Evolutionary conservation across 30 jellyfish, hydroid and myxozoan species (phyloP).

Genomic region (Hydractinia symbiolongicarpus): DNA sequence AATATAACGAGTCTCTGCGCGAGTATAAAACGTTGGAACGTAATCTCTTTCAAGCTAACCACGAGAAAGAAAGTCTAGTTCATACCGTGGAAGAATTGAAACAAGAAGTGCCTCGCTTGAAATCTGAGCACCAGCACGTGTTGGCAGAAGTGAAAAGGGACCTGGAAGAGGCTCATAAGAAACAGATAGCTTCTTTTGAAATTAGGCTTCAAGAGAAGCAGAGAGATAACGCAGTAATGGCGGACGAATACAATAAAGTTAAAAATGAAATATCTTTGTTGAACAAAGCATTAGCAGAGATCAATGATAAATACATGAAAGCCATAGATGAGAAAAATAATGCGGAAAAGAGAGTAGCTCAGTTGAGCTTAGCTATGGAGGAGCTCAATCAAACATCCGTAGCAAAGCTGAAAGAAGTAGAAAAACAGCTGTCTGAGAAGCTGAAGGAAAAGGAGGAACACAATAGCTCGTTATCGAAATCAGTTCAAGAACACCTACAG

Average conservation of each 20-base stretch:
- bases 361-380: constrained; percentile 5
- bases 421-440: constrained; percentile 13
- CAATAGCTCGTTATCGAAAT: constrained; percentile 2
- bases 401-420: constrained; percentile 17
- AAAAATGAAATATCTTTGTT: neutral
- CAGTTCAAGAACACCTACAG: constrained; percentile 1
- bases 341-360: constrained; percentile 24
- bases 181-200: constrained; percentile 19
- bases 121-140: constrained; percentile 17
- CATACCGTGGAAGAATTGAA: constrained; percentile 16
- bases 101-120: constrained; percentile 1
- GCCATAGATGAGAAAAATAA: constrained; percentile 2
- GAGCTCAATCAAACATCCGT: constrained; percentile 17
- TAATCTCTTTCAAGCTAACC: constrained; percentile 15
- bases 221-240: constrained; percentile 13
- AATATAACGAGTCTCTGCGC: constrained; percentile 34
- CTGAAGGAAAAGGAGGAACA: constrained; percentile 26
- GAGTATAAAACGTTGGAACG: constrained; percentile 40
- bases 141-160: constrained; percentile 16
- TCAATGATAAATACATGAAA: neutral
- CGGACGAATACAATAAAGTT: neutral
- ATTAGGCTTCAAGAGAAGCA: constrained; percentile 21
- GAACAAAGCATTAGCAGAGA: constrained; percentile 14
- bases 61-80: constrained; percentile 16
- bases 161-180: constrained; percentile 22